phyloP scores from a whole-genome alignment of 2,797 vertebrate genomes.

The Malurus splendens region DNA sequence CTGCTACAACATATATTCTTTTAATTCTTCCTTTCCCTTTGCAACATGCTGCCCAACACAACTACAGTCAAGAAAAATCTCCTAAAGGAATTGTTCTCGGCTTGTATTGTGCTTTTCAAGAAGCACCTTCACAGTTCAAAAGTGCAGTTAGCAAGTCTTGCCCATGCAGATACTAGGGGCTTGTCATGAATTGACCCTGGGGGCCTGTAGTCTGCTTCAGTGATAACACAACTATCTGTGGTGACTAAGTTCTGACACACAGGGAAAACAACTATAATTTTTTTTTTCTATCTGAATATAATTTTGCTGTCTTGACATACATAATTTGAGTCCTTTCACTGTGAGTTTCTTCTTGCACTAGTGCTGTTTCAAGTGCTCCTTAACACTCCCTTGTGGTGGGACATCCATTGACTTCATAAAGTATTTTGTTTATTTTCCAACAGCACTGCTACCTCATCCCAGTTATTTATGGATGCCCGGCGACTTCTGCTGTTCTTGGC shows the following conservation, averaged over 20 bases:
- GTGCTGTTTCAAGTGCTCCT: not conserved
- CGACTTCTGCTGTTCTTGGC: not conserved
- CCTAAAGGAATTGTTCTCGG: not conserved
- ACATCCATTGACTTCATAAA: not conserved
- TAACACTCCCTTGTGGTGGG: not conserved
- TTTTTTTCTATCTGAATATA: not conserved
- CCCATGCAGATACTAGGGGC: not conserved
- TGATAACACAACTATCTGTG: not conserved
- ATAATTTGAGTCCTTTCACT: not conserved
- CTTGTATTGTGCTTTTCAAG: not conserved
- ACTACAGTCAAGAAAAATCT: not conserved
- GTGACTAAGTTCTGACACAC: not conserved
- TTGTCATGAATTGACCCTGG: not conserved
- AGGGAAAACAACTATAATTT: not conserved
- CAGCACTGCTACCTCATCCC: not conserved
- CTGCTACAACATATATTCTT: not conserved
- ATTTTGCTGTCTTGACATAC: not conserved
- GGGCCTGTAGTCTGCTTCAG: not conserved
- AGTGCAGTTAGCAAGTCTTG: not conserved
- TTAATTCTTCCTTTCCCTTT: not conserved
- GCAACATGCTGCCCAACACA: not conserved
- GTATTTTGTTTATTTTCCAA: not conserved
- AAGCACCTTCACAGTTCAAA: not conserved
- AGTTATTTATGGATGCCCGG: not conserved
- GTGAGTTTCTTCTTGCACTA: not conserved